These are phyloP conservation scores for Heteropelma amictum DNA, from an alignment of 2,888 invertebrate genomes.

Conservation along the genomic window DNA sequence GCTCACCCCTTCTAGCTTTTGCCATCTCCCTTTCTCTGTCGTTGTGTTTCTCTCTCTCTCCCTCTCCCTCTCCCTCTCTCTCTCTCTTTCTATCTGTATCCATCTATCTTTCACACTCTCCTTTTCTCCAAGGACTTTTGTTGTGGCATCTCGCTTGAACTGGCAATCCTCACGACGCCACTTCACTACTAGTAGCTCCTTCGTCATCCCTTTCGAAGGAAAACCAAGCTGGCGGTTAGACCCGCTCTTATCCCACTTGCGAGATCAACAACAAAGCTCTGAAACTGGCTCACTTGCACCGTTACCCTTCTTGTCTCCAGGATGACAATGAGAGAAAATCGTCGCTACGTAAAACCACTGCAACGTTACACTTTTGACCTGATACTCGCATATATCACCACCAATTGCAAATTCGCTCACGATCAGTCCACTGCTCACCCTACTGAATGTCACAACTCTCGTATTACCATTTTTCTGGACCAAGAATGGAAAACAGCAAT, in stretches of 20 bases:
- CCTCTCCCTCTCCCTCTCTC: conserved; percentile 30
- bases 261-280: conserved; percentile 42
- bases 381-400: conserved; percentile 33
- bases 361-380: background rate
- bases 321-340: conserved; percentile 43
- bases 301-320: conserved; percentile 37
- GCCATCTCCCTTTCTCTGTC: too few relatives aligned
- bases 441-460: background rate
- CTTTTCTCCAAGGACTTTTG: conserved; percentile 28
- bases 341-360: conserved; percentile 25
- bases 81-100: conserved; percentile 41
- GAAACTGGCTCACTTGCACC: conserved; percentile 29
- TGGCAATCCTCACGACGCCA: conserved; percentile 18
- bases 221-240: conserved; percentile 57
- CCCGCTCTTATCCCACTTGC: conserved; percentile 40
- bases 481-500: too few relatives aligned
- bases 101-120: conserved; percentile 54
- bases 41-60: conserved; percentile 42
- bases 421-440: conserved; percentile 1
- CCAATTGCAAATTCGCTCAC: conserved; percentile 23
- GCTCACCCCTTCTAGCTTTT: conserved; percentile 55
- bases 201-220: conserved; percentile 60
- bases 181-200: conserved; percentile 39
- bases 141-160: conserved; percentile 37
- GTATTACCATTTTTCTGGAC: too few relatives aligned